Evolutionary conservation across 2,113 vertebrate genomes (phyloP), one percentile per base, ranked within the genome.

Genomic region (Scortum barcoo): DNA sequence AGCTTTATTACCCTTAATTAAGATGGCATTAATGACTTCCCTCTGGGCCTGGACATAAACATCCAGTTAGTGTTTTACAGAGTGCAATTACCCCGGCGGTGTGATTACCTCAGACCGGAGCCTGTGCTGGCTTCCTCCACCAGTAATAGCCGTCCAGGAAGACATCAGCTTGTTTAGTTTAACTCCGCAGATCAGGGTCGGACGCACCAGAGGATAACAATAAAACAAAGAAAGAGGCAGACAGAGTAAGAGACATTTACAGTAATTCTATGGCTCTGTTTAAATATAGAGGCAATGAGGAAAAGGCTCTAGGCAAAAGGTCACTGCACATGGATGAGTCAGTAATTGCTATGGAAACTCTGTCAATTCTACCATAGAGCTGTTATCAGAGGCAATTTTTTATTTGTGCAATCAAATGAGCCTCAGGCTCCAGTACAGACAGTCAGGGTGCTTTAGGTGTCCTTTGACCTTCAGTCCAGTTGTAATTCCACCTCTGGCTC

Each of bases 1-100:
- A 74, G 33, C 84, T 89, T 93, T 91, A 93, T 92, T 92, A 74
- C 93, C 85, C 88, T 93, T 94, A 93, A 94, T 94, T 90, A 93
- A 92, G 86, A 91, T 91, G 89, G 86, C 92, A 95, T 93, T 94
- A 94, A 95, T 94, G 92, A 89, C 90, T 94, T 94, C 92, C 93
- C 93, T 75, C 86, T 85, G 92, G 90, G 83, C 72, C 72, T 84
- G 89, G 90, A 93, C 86, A 91, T 93, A 93, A 95, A 94, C 92
- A 92, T 91, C 82, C 89, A 93, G 90, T 92, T 92, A 88, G 86
- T 80, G 80, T 94, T 94, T 94, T 93, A 94, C 88, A 89, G 84
- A 90, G 91, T 68, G 83, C 86, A 91, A 95, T 95, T 94, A 95
- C 90, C 88, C 87, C 16, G 61, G 83, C 90, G 87, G 92, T 83